Conservation (phyloP, 2,888 invertebrate species). For the Petrolisthes manimaculis region DNA sequence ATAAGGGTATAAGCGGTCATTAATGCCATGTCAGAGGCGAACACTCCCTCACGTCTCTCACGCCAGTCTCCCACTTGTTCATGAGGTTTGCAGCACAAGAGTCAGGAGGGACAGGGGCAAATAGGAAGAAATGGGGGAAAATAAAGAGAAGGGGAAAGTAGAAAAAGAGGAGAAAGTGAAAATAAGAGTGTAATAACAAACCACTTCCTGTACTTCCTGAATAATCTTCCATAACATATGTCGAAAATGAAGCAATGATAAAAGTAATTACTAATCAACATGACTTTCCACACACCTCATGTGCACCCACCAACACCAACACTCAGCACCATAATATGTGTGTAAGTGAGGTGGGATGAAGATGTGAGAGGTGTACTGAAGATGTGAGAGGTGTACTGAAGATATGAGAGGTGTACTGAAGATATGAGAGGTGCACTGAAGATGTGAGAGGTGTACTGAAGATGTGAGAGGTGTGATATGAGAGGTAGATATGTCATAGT, state of each 20-base stretch:
- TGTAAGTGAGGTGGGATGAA: no score
- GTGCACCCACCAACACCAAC: no score
- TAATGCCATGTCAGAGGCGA: constrained; percentile 24
- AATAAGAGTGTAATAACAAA: not conserved
- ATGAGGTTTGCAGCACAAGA: not conserved
- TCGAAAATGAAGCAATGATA: no score
- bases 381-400: not conserved
- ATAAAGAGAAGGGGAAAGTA: not conserved
- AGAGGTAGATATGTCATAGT: not conserved
- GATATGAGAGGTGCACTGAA: not conserved
- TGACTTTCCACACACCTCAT: no score
- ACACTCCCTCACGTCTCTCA: no score
- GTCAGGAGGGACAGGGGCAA: not conserved
- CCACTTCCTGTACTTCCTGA: no score
- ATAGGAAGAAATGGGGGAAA: not conserved
- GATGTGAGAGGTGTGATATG: not conserved
- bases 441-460: no score
- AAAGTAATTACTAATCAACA: no score
- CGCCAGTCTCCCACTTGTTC: not conserved
- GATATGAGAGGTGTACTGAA: not conserved
- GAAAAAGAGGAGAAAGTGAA: not conserved
- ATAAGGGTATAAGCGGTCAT: constrained; percentile 15
- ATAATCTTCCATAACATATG: no score
- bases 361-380: no score
- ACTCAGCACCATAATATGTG: no score